Base-by-base conservation (phyloP, 2,113 vertebrate genomes). In the Porphyrio hochstetteri region DNA sequence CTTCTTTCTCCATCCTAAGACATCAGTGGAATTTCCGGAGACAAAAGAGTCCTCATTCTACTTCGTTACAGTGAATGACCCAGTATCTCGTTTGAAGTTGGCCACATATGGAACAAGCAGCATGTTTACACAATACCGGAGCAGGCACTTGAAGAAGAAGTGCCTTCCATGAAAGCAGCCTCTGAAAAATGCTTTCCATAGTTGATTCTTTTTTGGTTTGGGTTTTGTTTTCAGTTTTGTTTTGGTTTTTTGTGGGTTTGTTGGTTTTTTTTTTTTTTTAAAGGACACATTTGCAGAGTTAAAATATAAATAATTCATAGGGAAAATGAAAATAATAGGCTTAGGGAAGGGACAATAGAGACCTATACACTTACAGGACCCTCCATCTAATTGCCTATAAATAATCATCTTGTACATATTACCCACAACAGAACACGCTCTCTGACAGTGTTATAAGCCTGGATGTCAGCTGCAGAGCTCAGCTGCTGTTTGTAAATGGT, bases 401-500 rank as follows among this genome's bases (percentile, higher is more conserved):
- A 94, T 85, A 95, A 96, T 83, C 78, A 48, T 82, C 75, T 92
- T 80, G 83, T 82, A 63, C 55, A 36, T 65, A 88, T 93, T 92
- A 88, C 69, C 65, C 88, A 56, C 78, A 76, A 82, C 78, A 91
- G 82, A 64, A 20, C n/a, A 65, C 0, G 24, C 53, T 95, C 94
- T 70, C 81, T 88, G 95, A 89, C n/a, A 74, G 72, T 78, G 46
- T 88, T 71, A 68, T 81, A 83, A 96, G 82, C 88, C 92, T 95
- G 89, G 52, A 92, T 87, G 87, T 95, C 92, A 96, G 95, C 87
- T 85, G 91, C 74, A 85, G 88, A 86, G 77, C 90, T 97, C 96
- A 96, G 93, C 96, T 96, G 95, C 95, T 94, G 53, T 97, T 96
- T 95, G 96, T 88, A 97, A 98, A 95, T 95, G 92, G 90, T 89